Conservation (phyloP, 1,140 invertebrate genomes). For the Gryon sp. region DNA sequence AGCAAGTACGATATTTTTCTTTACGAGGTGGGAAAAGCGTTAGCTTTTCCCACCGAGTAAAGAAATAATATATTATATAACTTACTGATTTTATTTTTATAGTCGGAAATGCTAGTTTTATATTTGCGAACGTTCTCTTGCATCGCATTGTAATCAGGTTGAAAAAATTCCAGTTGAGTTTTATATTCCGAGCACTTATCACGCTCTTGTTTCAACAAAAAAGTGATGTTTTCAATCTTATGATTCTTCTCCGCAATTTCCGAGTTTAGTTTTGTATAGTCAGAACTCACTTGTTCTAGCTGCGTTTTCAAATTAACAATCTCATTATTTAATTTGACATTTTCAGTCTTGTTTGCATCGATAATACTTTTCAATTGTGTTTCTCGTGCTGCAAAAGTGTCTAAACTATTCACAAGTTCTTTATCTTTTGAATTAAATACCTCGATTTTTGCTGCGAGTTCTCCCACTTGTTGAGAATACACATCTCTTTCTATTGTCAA, state of each 20-base stretch:
- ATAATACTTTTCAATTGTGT: conserved; percentile 66
- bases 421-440: conserved; percentile 18
- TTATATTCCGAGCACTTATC: conserved; percentile 73
- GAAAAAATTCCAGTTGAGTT: conserved; percentile 68
- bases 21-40: no score
- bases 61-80: no score
- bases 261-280: conserved; percentile 55
- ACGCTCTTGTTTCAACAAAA: conserved; percentile 69
- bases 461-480: conserved; percentile 58
- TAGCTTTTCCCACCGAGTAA: no score
- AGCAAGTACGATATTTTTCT: no score
- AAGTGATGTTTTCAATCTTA: conserved; percentile 66
- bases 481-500: conserved; percentile 61
- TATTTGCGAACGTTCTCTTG: conserved; percentile 64
- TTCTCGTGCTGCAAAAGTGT: conserved; percentile 63
- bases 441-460: conserved; percentile 38
- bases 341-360: conserved; percentile 59
- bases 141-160: conserved; percentile 68
- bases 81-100: conserved; percentile 66
- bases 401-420: conserved; percentile 33
- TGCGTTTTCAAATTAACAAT: conserved; percentile 54
- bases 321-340: conserved; percentile 37
- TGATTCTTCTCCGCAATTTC: conserved; percentile 60
- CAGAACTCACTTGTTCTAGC: conserved; percentile 55
- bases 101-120: conserved; percentile 63